Evolutionary conservation across 2,113 vertebrate genomes (phyloP), one percentile per base, ranked within the genome.

Genomic region (Lampris incognitus): DNA sequence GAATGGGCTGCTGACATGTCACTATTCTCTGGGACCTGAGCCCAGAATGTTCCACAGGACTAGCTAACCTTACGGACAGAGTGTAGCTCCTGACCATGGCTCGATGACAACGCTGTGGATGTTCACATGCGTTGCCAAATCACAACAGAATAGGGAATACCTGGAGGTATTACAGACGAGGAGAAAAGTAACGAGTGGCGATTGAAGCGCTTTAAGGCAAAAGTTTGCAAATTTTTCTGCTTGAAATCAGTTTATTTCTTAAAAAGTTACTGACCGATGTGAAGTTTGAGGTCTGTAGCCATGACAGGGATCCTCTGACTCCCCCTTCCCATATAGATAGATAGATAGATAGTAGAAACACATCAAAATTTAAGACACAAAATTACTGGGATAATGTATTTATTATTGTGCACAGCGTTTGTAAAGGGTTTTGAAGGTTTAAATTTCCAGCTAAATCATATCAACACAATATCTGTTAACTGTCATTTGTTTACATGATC

Each of bases 1-100:
- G 79, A 94, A 94, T 88, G 85, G 90, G 86, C 88, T 95, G 94
- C 93, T 95, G 94, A 94, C 93, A 92, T 87, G 89, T 90, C 92
- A 94, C 88, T 93, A 93, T 94, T 94, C 86, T 87, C 85, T 92
- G 91, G 93, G 93, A 91, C 90, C 86, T 61, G 72, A 91, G 91
- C 92, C 93, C 93, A 94, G 93, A 95, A 94, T 81, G 91, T 93
- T 94, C 94, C 86, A 92, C 90, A 83, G 88, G 69, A 64, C 78
- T 49, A n/a, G 84, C 88, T 72, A 93, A 92, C 89, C 90, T 93
- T 85, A 75, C 88, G 85, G 89, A 87, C 88, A 89, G 82, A 79
- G 80, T 78, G 62, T 41, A 51, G 85, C 82, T 88, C 73, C 84
- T 61, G 85, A 78, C 69, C 59, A 37, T 40, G 65, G 78, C 64